Evolutionary conservation across 2,113 vertebrate genomes (phyloP).

Genomic region (Excalfactoria chinensis): DNA sequence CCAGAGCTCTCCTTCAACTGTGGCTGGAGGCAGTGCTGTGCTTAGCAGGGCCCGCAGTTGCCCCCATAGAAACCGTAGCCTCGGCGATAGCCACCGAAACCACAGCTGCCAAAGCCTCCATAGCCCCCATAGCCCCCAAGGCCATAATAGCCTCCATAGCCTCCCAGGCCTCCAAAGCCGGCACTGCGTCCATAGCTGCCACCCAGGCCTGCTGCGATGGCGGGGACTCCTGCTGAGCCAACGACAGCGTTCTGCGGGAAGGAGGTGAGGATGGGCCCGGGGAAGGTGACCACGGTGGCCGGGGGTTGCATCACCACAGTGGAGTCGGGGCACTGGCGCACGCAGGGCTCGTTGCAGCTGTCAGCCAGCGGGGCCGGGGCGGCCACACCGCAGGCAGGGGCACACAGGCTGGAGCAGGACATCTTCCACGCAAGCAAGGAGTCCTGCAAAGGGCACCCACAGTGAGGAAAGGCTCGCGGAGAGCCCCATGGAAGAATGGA

Average conservation of each 20-base stretch:
- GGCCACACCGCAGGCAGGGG: too few relatives aligned
- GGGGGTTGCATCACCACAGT: neutral
- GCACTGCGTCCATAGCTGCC: neutral
- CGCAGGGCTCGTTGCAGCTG: neutral
- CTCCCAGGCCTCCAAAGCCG: neutral
- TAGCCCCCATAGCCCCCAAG: neutral
- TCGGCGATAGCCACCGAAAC: too few relatives aligned
- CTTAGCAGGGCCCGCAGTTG: too few relatives aligned
- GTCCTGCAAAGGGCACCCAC: too few relatives aligned
- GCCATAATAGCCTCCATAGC: too few relatives aligned
- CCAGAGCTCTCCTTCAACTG: too few relatives aligned
- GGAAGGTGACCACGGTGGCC: neutral
- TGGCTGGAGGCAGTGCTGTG: too few relatives aligned
- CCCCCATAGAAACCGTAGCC: too few relatives aligned
- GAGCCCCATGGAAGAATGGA: too few relatives aligned
- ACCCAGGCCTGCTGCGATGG: rapidly evolving
- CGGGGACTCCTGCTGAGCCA: neutral
- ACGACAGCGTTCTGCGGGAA: neutral
- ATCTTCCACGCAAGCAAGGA: too few relatives aligned
- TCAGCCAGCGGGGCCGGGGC: neutral
- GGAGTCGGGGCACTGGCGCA: neutral
- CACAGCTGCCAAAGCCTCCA: neutral
- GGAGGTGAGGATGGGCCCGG: neutral
- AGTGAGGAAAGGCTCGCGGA: too few relatives aligned
- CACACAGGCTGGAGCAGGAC: neutral